Conservation (phyloP, 2,888 invertebrate genomes). For the Agonopterix alstromeriana region DNA sequence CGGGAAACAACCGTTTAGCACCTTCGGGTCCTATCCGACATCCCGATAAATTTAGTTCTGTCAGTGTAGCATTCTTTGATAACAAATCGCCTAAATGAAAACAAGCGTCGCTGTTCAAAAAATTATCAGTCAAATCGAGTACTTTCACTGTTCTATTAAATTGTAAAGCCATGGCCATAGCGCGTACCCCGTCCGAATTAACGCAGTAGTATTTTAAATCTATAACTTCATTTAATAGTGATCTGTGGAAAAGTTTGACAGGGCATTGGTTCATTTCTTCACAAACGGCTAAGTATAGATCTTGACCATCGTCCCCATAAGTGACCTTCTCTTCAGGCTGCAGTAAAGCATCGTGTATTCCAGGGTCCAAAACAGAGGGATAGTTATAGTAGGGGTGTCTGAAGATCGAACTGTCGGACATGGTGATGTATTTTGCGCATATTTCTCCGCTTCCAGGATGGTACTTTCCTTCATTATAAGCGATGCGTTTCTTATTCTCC, state of each 20-base stretch:
- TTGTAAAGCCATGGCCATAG: slow-evolving; percentile 45
- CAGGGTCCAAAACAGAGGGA: slow-evolving; percentile 26
- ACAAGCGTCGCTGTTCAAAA: slow-evolving; percentile 25
- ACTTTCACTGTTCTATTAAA: slow-evolving; percentile 31
- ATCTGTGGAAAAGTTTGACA: slow-evolving; percentile 34
- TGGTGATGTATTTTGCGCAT: slow-evolving; percentile 33
- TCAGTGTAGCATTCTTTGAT: slow-evolving; percentile 17
- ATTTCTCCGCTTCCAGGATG: slow-evolving; percentile 39
- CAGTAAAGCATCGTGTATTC: slow-evolving; percentile 33
- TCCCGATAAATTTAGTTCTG: slow-evolving; percentile 22
- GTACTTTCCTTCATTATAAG: slow-evolving; percentile 27
- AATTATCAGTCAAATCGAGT: slow-evolving; percentile 27
- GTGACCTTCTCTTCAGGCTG: slow-evolving; percentile 23
- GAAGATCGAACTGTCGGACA: slow-evolving; percentile 35
- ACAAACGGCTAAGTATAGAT: slow-evolving; percentile 44
- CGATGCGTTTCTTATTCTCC: slow-evolving; percentile 20
- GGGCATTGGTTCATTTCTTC: slow-evolving; percentile 44
- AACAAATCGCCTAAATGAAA: slow-evolving; percentile 29
- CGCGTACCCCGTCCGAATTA: slow-evolving; percentile 38
- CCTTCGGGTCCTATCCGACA: slow-evolving; percentile 27
- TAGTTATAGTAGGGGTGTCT: slow-evolving; percentile 30
- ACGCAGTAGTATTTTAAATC: slow-evolving; percentile 53
- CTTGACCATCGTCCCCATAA: slow-evolving; percentile 52
- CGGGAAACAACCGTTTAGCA: slow-evolving; percentile 15
- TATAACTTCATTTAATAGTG: slow-evolving; percentile 33